Conservation (phyloP, 2,888 invertebrate genomes). For the Tenthredo distinguenda region DNA sequence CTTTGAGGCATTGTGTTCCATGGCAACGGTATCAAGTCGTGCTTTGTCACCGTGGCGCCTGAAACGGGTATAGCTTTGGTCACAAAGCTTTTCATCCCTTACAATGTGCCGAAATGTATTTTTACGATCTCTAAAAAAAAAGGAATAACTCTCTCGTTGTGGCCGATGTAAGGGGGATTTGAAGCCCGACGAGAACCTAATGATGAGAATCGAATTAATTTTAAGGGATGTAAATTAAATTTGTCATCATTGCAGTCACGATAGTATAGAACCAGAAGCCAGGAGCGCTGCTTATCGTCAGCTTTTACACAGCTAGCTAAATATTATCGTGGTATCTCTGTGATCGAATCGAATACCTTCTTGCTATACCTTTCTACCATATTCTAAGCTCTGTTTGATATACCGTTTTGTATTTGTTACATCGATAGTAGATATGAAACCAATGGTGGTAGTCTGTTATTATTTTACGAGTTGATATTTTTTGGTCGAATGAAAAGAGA, state of each 20-base stretch:
- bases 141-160: not conserved
- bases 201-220: not conserved
- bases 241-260: not conserved
- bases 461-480: slow-evolving; percentile 11
- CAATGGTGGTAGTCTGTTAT: not conserved
- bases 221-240: not conserved
- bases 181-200: not conserved
- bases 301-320: not conserved
- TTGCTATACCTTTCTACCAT: not conserved
- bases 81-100: slow-evolving; percentile 40
- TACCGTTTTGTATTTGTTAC: slow-evolving; percentile 19
- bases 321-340: not conserved
- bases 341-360: not conserved
- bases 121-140: slow-evolving; percentile 22
- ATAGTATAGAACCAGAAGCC: not conserved
- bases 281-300: not conserved
- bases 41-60: slow-evolving; percentile 52
- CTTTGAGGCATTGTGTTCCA: slow-evolving; percentile 55
- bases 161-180: not conserved
- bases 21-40: slow-evolving; percentile 34
- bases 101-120: not conserved
- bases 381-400: not conserved
- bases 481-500: not conserved
- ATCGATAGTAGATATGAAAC: slow-evolving; percentile 32
- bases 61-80: slow-evolving; percentile 46